Base-by-base conservation (phyloP, 2,888 invertebrate species). In the Eucera pruinosa region DNA sequence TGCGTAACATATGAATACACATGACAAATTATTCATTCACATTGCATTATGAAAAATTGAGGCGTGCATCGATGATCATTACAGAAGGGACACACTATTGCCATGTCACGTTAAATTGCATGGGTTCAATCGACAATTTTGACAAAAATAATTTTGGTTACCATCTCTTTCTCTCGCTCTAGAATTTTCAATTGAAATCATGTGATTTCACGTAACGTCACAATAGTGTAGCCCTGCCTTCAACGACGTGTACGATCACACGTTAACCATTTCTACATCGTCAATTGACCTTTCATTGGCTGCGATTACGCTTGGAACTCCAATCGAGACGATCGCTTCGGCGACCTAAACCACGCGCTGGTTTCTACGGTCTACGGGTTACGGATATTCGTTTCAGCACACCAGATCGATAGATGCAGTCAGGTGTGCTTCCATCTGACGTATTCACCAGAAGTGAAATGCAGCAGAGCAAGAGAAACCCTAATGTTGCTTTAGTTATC, bases 341-440 rank as follows among this genome's bases (percentile, higher is more conserved):
- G 48, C 7, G 9, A 11, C 4, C 50, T n/a, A n/a, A 25, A 48
- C 20, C 1, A n/a, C n/a, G 23, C 41, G 18, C n/a, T 15, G 13
- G 9, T 27, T 18, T 43, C 39, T 20, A 48, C 41, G 33, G 60
- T 39, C 62, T 78, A n/a, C n/a, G n/a, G n/a, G n/a, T n/a, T n/a
- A n/a, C n/a, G n/a, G n/a, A n/a, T n/a, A n/a, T 61, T 54, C 45
- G n/a, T 30, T 52, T 54, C 25, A 20, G 55, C 11, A 70, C 27
- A 39, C 1, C 25, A 15, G 52, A 81, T 81, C 81, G 81, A 81
- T 81, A 80, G 11, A 2, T 58, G 69, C 55, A 70, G 25, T 41
- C 39, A 23, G 39, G 61, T 36, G 72, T 80, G 72, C 81, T 55
- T 52, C 81, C 80, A 76, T 77, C 77, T 81, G 45, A 69, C 81